These are phyloP conservation scores for Drosophila trichaetosa DNA, from an alignment of 2,888 invertebrate genomes.

Conservation along the genomic window DNA sequence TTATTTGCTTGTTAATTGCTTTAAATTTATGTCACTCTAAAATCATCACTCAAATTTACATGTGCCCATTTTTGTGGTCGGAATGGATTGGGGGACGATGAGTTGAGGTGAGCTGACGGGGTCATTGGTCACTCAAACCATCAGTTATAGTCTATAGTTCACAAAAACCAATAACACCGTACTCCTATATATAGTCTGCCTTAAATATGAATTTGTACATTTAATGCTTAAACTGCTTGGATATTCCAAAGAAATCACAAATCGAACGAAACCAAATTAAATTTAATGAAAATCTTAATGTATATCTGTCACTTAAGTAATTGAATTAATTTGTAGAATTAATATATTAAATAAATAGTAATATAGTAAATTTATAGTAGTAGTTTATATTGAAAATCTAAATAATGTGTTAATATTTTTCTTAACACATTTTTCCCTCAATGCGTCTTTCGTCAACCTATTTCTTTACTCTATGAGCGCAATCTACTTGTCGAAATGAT, in stretches of 20 bases:
- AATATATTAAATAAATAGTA: not conserved
- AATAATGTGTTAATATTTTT: not conserved
- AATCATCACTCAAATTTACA: slow-evolving; percentile 9
- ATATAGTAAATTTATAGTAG: too few relatives aligned
- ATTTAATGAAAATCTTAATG: not conserved
- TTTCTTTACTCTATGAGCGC: not conserved
- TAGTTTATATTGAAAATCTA: too few relatives aligned
- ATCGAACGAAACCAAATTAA: not conserved
- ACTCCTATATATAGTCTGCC: not conserved
- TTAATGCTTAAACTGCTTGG: not conserved
- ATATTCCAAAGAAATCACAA: not conserved
- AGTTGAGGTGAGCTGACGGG: not conserved
- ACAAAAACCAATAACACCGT: not conserved
- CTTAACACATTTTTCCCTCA: not conserved
- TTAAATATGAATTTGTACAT: not conserved
- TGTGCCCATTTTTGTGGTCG: not conserved
- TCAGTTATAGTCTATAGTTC: not conserved
- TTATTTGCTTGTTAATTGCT: slow-evolving; percentile 47
- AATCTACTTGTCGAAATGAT: not conserved
- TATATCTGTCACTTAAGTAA: not conserved
- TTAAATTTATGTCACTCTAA: slow-evolving; percentile 28
- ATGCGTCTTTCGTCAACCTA: not conserved
- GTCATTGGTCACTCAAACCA: slow-evolving; percentile 28
- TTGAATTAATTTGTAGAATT: not conserved
- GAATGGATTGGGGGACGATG: not conserved